Evolutionary conservation across 2,113 vertebrate species (phyloP).

Genomic region (Etia nguti): DNA sequence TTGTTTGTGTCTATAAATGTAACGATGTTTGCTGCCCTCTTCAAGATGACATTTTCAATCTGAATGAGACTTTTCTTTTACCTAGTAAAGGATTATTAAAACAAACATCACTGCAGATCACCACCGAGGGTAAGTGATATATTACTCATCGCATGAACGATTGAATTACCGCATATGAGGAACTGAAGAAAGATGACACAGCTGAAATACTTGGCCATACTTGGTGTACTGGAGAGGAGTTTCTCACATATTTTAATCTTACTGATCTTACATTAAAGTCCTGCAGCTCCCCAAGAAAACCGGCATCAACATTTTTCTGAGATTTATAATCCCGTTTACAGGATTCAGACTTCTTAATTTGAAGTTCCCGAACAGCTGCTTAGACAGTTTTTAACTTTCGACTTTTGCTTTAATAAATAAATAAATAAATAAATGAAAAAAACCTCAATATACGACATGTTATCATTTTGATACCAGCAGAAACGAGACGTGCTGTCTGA

Average conservation of each 20-base stretch:
- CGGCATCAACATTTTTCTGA: neutral
- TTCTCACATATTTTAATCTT: neutral
- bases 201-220: neutral
- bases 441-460: neutral
- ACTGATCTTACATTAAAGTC: neutral
- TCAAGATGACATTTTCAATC: neutral
- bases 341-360: neutral
- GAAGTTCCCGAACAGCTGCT: neutral
- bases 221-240: neutral
- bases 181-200: neutral
- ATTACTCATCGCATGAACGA: neutral
- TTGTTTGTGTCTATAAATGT: neutral
- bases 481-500: neutral
- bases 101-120: neutral
- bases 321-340: neutral
- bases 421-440: neutral
- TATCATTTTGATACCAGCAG: neutral
- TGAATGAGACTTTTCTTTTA: neutral
- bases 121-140: fast-evolving
- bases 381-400: neutral
- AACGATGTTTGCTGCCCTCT: neutral
- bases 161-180: neutral
- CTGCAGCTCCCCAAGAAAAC: neutral
- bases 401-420: neutral
- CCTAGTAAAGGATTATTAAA: neutral